Evolutionary conservation across 2,888 invertebrate species (phyloP).

Genomic region (Hydropsyche betteni): DNA sequence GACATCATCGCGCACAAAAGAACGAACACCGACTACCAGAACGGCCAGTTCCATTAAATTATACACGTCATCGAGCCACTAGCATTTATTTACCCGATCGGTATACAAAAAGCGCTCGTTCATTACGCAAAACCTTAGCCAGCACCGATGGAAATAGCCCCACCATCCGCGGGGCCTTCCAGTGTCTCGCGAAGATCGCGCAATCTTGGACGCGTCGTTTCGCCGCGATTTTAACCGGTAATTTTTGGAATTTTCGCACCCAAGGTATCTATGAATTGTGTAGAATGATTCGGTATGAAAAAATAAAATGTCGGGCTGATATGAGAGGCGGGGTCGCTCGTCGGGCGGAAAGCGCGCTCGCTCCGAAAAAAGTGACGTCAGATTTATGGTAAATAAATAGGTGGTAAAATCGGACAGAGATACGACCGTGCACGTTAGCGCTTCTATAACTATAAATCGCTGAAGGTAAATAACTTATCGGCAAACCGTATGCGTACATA

Average conservation of each 20-base stretch:
- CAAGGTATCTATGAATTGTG: too few relatives aligned
- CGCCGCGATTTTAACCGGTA: too few relatives aligned
- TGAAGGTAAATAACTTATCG: conserved; percentile 12
- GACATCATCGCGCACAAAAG: too few relatives aligned
- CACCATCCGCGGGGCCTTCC: neutral
- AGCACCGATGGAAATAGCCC: conserved; percentile 24
- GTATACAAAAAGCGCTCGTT: neutral
- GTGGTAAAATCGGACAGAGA: neutral
- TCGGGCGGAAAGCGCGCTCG: neutral
- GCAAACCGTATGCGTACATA: neutral
- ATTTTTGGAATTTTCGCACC: too few relatives aligned
- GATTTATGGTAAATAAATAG: conserved; percentile 27
- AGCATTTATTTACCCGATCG: conserved; percentile 20
- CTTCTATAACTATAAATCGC: conserved; percentile 9
- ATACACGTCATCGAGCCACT: conserved; percentile 19
- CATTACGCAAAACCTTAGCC: conserved; percentile 37
- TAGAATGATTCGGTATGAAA: too few relatives aligned
- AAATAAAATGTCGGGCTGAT: too few relatives aligned
- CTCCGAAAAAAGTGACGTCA: conserved; percentile 9
- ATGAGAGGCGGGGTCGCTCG: neutral
- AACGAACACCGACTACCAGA: too few relatives aligned
- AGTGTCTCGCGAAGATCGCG: conserved; percentile 31
- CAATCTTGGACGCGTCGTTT: conserved; percentile 34
- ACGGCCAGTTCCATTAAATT: neutral
- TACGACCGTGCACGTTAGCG: neutral